Evolutionary conservation across 2,113 vertebrate species (phyloP).

Genomic region (Erpornis zantholeuca): DNA sequence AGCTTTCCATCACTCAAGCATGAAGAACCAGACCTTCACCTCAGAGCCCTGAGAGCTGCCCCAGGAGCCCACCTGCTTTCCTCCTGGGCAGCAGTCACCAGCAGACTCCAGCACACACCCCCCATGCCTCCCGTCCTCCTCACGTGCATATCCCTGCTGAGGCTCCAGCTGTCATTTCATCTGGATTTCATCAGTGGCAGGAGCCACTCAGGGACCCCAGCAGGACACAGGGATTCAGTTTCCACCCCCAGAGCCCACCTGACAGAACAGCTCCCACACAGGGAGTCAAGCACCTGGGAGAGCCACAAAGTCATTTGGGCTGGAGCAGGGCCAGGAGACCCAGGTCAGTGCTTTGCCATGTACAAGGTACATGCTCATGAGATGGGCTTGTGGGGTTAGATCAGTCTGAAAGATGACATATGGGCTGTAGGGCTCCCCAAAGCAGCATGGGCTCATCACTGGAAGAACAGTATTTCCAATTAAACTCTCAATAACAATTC

Average conservation of each 20-base stretch:
- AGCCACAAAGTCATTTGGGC: background rate
- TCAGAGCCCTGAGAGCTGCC: background rate
- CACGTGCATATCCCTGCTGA: fast-evolving
- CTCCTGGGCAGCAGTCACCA: background rate
- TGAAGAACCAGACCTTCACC: background rate
- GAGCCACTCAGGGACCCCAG: background rate
- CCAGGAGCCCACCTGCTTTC: background rate
- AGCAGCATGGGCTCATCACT: background rate
- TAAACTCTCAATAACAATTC: background rate
- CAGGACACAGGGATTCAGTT: fast-evolving
- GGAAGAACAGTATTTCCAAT: background rate
- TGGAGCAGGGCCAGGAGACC: background rate
- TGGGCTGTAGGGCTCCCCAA: background rate
- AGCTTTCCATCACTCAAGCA: background rate
- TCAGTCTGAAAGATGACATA: fast-evolving
- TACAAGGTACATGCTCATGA: background rate
- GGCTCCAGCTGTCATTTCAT: background rate
- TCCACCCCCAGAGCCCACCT: background rate
- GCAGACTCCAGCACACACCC: fast-evolving
- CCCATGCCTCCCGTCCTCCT: background rate
- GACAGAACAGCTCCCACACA: background rate
- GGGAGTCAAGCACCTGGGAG: background rate
- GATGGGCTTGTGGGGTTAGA: background rate
- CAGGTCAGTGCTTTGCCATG: background rate
- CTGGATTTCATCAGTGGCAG: no score